Base-by-base conservation (phyloP, 1,140 invertebrate species). In the Ylistrum balloti region DNA sequence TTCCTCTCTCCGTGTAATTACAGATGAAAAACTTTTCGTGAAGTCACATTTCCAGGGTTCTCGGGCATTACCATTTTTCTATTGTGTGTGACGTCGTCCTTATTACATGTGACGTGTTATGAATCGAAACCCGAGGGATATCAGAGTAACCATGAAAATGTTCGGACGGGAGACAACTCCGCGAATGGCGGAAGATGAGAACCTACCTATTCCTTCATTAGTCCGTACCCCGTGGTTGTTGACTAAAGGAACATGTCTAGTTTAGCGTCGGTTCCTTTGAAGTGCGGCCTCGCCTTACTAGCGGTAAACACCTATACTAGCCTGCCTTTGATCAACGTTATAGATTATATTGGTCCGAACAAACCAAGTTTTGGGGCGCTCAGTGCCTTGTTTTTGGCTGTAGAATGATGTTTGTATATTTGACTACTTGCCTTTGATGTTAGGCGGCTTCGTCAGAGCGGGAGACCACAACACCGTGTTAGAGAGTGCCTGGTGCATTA, bases 331-430 rank as follows among this genome's bases (percentile, higher is more conserved):
- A 74, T 74, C 56, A 74, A 9, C n/a, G 56, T 74, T 74, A 74
- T 74, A 74, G 56, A 74, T 74, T 74, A 74, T 74, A 74, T 74
- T 74, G 56, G 56, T 74, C 56, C n/a, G 56, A 74, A 74, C 56
- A 74, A 74, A 74, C 56, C 1, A 74, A 74, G 56, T 74, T 74
- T n/a, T 74, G 56, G 56, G 56, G 56, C 56, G 56, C n/a, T 74
- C 22, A 28, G 56, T 74, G 56, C 56, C 56, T 74, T 74, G 56
- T 74, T 74, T 74, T 74, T 74, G 56, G 56, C 56, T 74, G 22
- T 74, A 28, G 56, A 74, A 74, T 11, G 56, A 74, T 74, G 56
- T 74, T 74, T 74, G 56, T 74, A 74, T 74, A 74, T 74, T 74
- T 74, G 56, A 74, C 22, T 74, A n/a, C 17, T 74, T 74, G 20